phyloP scores from a whole-genome alignment of 2,888 invertebrate genomes.

The Eucera pruinosa region DNA sequence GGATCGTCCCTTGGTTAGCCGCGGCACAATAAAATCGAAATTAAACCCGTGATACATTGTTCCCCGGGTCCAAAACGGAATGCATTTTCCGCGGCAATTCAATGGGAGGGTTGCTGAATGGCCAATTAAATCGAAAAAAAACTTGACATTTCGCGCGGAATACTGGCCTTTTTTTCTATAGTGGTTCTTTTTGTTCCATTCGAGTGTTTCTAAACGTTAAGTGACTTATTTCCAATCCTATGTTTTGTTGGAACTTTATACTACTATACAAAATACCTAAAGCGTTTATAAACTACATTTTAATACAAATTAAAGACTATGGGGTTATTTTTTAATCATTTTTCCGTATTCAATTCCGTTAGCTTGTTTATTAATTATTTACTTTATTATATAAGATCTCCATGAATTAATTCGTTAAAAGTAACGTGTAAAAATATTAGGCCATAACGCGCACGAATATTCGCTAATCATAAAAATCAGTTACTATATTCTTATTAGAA shows the following conservation, averaged over 20 bases:
- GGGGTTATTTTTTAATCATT: too few relatives aligned
- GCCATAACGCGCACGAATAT: too few relatives aligned
- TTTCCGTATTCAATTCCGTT: too few relatives aligned
- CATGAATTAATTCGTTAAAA: too few relatives aligned
- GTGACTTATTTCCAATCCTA: not conserved
- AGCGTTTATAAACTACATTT: not conserved
- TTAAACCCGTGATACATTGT: conserved; percentile 37
- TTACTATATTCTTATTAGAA: too few relatives aligned
- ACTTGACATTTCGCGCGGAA: conserved; percentile 4
- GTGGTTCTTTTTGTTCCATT: not conserved
- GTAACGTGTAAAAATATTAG: too few relatives aligned
- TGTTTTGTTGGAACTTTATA: not conserved
- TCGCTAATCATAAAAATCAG: too few relatives aligned
- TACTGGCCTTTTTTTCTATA: not conserved
- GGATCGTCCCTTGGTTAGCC: conserved; percentile 31
- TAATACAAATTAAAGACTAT: too few relatives aligned
- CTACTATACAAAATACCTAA: not conserved
- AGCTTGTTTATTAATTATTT: too few relatives aligned
- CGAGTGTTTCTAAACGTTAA: not conserved
- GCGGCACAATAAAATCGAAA: conserved; percentile 36
- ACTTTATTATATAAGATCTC: too few relatives aligned
- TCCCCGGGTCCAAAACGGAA: conserved; percentile 18
- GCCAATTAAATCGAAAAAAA: conserved; percentile 47
- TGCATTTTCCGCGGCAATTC: conserved; percentile 35
- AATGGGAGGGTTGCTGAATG: conserved; percentile 34